Percentiles rank a stretch among this genome's conserved stretches.
Evolutionary conservation across 2,888 invertebrate species (phyloP).

Genomic region (Tricholauxania praeusta): DNA sequence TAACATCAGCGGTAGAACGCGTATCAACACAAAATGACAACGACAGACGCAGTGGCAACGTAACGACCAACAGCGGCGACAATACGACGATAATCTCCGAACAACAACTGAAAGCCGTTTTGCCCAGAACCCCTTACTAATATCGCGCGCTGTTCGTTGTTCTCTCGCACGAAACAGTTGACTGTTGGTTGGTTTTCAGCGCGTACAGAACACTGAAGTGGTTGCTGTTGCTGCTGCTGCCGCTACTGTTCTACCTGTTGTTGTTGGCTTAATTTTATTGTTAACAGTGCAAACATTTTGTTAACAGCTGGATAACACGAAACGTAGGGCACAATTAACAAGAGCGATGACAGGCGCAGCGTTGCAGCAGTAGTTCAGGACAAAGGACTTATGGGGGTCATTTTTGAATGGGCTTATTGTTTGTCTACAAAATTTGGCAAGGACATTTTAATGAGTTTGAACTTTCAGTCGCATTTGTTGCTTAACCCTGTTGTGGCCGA

Average conservation of each 20-base stretch:
- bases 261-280: conserved; percentile 6
- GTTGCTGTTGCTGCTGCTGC: conserved; percentile 1
- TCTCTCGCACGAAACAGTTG: conserved; percentile 18
- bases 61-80: conserved; percentile 24
- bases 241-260: neutral
- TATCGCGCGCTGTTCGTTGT: conserved; percentile 12
- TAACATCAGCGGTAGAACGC: conserved; percentile 17
- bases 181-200: neutral
- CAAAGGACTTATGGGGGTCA: no score
- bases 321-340: neutral
- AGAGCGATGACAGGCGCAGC: conserved; percentile 1
- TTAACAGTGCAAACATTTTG: conserved; percentile 26
- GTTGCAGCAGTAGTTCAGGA: neutral
- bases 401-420: no score
- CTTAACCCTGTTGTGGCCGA: no score
- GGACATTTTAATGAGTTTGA: no score
- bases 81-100: conserved; percentile 31
- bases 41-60: neutral
- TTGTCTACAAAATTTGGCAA: no score
- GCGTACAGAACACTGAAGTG: neutral
- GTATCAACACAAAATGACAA: conserved; percentile 16
- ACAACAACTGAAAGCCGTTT: conserved; percentile 36
- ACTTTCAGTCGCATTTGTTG: no score
- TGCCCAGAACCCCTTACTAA: conserved; percentile 27
- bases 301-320: conserved; percentile 15